Conservation (phyloP, 2,888 invertebrate species). For the Nymphalis urticae region DNA sequence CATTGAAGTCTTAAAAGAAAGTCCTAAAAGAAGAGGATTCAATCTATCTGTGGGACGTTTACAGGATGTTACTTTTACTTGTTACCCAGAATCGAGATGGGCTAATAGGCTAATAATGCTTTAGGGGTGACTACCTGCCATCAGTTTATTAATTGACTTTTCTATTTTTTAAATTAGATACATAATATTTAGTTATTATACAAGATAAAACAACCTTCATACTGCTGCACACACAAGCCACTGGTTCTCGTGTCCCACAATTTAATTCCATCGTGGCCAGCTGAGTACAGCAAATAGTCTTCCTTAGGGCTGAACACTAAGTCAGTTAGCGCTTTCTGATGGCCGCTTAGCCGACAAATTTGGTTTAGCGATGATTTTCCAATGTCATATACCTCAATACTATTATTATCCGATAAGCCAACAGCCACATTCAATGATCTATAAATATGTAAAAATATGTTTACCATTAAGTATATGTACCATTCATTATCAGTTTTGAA, state of each 20-base stretch:
- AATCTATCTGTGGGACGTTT: too few relatives aligned
- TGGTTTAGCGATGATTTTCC: slow-evolving; percentile 54
- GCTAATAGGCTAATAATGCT: too few relatives aligned
- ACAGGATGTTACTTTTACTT: too few relatives aligned
- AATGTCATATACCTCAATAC: slow-evolving; percentile 68
- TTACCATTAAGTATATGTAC: neutral
- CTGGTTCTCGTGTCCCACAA: slow-evolving; percentile 84
- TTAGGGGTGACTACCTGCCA: too few relatives aligned
- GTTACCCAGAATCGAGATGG: too few relatives aligned
- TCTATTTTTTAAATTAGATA: too few relatives aligned
- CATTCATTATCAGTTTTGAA: too few relatives aligned
- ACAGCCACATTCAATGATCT: slow-evolving; percentile 67
- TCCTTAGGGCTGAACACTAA: slow-evolving; percentile 82
- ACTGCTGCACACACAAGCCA: slow-evolving; percentile 63
- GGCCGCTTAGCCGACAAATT: slow-evolving; percentile 70
- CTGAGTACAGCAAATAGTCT: slow-evolving; percentile 81
- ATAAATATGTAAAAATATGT: slow-evolving; percentile 31
- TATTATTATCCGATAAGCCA: slow-evolving; percentile 61
- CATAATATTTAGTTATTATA: neutral
- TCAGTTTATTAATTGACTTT: too few relatives aligned
- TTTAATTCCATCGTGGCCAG: slow-evolving; percentile 82
- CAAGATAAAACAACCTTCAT: slow-evolving; percentile 52
- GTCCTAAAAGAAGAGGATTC: too few relatives aligned
- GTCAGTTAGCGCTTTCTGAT: slow-evolving; percentile 75
- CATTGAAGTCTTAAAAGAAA: too few relatives aligned